A percentile compares a stretch with the other conserved stretches of the same genome.
These are phyloP conservation scores for Psittacula echo DNA, from an alignment of 2,797 vertebrate species.

Conservation along the genomic window DNA sequence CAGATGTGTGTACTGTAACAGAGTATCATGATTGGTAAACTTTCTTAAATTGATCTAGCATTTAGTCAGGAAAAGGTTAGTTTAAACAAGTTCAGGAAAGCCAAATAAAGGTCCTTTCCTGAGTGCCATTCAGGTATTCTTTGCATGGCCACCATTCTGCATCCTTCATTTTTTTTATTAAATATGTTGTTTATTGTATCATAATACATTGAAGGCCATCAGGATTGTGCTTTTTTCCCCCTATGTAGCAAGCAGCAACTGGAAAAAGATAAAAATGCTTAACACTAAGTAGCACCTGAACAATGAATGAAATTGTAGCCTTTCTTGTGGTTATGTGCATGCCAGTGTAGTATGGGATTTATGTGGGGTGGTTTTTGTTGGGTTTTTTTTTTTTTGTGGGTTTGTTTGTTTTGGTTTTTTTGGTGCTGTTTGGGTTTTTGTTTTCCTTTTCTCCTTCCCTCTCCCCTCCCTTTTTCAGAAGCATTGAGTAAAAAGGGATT, in stretches of 20 bases:
- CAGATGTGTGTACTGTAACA: not conserved
- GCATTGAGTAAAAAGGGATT: not conserved
- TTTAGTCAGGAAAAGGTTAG: not conserved
- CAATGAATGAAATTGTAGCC: not conserved
- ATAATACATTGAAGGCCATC: not conserved
- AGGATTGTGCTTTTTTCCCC: not conserved
- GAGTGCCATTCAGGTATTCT: not conserved
- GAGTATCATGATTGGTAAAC: not conserved
- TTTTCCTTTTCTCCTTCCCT: no score
- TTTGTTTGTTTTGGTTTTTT: not conserved
- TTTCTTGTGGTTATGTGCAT: conserved; percentile 10
- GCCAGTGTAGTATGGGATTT: not conserved
- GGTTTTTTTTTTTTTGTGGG: not conserved
- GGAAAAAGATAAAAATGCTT: not conserved
- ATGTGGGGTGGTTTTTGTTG: not conserved
- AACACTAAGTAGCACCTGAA: not conserved
- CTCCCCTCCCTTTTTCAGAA: not conserved
- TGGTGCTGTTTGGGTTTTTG: not conserved
- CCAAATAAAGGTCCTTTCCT: conserved; percentile 19
- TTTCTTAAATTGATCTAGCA: not conserved
- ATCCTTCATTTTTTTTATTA: not conserved
- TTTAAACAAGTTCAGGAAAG: conserved; percentile 22
- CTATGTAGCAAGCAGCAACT: not conserved
- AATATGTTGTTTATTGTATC: not conserved
- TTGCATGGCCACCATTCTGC: not conserved